Percentiles rank a stretch among this genome's conserved stretches.
phyloP scores from a whole-genome alignment of 1,140 invertebrate genomes.

The Tribolium castaneum region DNA sequence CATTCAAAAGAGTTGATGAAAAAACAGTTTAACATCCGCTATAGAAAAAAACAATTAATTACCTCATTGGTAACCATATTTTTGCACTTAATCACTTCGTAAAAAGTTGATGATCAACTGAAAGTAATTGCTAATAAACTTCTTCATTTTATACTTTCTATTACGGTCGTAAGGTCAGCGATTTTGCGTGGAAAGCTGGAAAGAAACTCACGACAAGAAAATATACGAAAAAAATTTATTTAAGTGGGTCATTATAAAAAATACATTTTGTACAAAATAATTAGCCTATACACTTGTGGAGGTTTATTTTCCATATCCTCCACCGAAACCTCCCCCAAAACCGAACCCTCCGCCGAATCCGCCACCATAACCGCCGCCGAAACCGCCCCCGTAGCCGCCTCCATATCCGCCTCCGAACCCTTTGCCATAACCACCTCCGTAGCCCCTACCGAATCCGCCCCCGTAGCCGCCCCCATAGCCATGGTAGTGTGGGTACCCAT shows the following conservation, averaged over 20 bases:
- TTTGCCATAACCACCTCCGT: not conserved
- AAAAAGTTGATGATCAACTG: not conserved
- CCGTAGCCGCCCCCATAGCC: not conserved
- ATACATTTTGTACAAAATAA: not conserved
- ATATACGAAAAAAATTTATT: not conserved
- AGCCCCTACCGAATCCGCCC: not conserved
- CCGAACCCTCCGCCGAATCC: not conserved
- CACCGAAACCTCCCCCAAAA: constrained; percentile 3
- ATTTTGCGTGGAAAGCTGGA: not conserved
- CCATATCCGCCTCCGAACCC: not conserved
- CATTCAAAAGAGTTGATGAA: too few relatives aligned
- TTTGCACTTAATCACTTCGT: not conserved
- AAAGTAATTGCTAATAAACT: not conserved
- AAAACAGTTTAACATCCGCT: too few relatives aligned
- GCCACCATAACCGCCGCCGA: constrained; percentile 40
- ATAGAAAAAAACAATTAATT: not conserved
- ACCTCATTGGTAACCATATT: not conserved
- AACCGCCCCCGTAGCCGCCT: not conserved
- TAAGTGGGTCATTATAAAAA: not conserved
- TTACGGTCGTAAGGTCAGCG: not conserved
- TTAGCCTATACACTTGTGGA: not conserved
- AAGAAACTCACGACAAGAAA: not conserved
- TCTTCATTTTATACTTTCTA: not conserved
- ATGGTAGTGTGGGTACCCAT: not conserved
- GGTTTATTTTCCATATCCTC: not conserved